Percentiles rank a stretch among this genome's conserved stretches.
These are phyloP conservation scores for Andricus quercusramuli DNA, from an alignment of 2,888 invertebrate genomes.

Conservation along the genomic window DNA sequence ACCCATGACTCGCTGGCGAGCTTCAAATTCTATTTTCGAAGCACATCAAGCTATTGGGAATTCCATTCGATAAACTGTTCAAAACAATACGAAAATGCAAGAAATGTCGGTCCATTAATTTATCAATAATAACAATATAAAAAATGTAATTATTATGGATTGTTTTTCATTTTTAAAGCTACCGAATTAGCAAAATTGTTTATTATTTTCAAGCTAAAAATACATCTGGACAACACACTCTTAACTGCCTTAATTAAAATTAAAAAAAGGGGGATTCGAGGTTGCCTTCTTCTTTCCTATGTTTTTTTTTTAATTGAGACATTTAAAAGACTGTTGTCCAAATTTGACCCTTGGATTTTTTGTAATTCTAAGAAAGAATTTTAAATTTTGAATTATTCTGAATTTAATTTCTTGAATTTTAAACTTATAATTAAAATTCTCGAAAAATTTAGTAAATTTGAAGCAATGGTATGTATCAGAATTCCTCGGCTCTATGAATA, in stretches of 20 bases:
- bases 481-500: not conserved
- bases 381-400: too few species aligned
- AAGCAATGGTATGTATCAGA: not conserved
- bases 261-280: too few species aligned
- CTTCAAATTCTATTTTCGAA: not conserved
- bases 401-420: too few species aligned
- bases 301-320: too few species aligned
- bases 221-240: not conserved
- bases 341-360: too few species aligned
- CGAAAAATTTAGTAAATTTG: not conserved
- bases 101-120: not conserved
- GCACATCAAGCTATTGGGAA: not conserved
- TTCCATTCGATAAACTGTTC: not conserved
- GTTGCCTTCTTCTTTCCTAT: too few species aligned
- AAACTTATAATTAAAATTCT: not conserved
- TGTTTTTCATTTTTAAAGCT: not conserved
- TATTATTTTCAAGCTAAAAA: not conserved
- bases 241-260: too few species aligned
- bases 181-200: not conserved
- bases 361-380: too few species aligned
- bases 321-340: too few species aligned
- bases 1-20: not conserved
- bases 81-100: not conserved
- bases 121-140: too few species aligned
- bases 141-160: too few species aligned